Base-by-base conservation (phyloP, 53 echinoderm and acorn worm species). In the Astropecten irregularis region DNA sequence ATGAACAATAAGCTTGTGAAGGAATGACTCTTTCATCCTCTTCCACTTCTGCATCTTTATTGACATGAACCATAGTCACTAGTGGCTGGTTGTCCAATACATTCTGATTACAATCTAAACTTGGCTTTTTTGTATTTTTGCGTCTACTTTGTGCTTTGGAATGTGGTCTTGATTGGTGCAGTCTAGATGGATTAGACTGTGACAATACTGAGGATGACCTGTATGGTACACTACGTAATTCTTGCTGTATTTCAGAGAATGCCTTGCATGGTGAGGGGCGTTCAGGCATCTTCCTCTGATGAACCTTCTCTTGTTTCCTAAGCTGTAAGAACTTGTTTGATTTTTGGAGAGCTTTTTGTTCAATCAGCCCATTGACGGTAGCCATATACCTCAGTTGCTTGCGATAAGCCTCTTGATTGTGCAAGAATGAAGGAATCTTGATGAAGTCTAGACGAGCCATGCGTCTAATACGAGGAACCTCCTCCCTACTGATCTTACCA, bases 401-500 rank as follows among this genome's bases (percentile, higher is more conserved):
- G 9, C 83, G 61, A 65, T 95, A 95, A 1, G 81, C 50, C 9
- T 66, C 86, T 27, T 83, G 59, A 49, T 95, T 83, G 34, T 90
- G 90, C 82, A 95, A 66, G 83, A 95, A 95, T 61, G 57, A 67
- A 15, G 95, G 95, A 4, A 90, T 58, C 55, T 93, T 85, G 71
- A 95, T 88, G 37, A 85, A 95, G 31, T 90, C 86, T 49, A 92
- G 77, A 22, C 95, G 79, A 7, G 95, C 92, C 32, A 82, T 84
- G 37, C 92, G 83, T 60, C 71, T 90, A 40, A 95, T 77, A n/a
- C 95, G 81, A 20, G 87, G 82, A 1, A 92, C 40, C 50, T 92
- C 92, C 23, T 90, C 95, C 25, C 92, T 21, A 42, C 90, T 82
- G 3, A 95, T 50, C 86, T 92, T 92, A 15, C 95, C 95, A 49